phyloP scores from a whole-genome alignment of 2,113 vertebrate genomes.

The Hassar affinis region DNA sequence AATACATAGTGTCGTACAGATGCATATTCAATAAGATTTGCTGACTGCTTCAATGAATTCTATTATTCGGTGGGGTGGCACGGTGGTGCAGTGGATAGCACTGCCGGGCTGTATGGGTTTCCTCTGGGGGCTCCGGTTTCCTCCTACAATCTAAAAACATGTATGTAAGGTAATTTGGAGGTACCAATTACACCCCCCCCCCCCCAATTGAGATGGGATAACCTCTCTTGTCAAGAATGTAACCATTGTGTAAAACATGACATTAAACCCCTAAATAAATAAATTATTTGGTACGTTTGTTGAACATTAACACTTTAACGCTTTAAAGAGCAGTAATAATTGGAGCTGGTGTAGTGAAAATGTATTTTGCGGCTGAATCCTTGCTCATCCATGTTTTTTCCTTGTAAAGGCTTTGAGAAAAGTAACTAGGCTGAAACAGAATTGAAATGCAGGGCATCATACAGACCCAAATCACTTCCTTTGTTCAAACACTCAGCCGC shows the following conservation, averaged over 20 bases:
- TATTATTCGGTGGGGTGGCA: neutral
- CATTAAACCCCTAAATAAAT: too few species aligned
- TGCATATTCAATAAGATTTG: constrained; percentile 20
- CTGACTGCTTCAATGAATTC: constrained; percentile 1
- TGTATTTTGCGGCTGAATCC: neutral
- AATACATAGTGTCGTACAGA: neutral
- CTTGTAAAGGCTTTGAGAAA: neutral
- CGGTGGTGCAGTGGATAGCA: too few species aligned
- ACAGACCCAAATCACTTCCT: neutral
- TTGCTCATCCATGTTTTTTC: neutral
- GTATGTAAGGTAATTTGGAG: too few species aligned
- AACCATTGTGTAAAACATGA: too few species aligned
- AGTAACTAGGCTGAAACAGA: neutral
- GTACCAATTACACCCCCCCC: too few species aligned
- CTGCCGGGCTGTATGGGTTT: too few species aligned
- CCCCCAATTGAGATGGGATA: too few species aligned
- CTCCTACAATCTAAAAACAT: too few species aligned
- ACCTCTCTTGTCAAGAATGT: too few species aligned
- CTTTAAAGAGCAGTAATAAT: constrained; percentile 8
- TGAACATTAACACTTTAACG: constrained; percentile 20
- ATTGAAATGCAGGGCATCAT: neutral
- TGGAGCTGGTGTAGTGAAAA: constrained; percentile 1
- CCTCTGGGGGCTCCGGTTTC: too few species aligned
- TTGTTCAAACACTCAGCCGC: neutral
- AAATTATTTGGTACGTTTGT: neutral